Percentiles rank a stretch among this genome's conserved stretches.
phyloP scores from a whole-genome alignment of 2,113 vertebrate genomes.

The Semicossyphus pulcher region DNA sequence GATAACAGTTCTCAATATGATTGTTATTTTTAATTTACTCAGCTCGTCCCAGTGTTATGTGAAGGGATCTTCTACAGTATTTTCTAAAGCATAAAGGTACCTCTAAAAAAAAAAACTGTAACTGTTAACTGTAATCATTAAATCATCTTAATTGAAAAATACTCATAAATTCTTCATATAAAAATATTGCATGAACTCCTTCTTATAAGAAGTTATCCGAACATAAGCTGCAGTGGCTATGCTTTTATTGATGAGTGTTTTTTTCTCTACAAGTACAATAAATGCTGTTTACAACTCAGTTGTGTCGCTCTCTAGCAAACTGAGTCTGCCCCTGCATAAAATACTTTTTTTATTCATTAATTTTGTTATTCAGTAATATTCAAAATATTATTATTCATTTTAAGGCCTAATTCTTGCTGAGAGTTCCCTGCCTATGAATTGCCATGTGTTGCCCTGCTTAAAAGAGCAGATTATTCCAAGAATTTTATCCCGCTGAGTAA shows the following conservation, averaged over 20 bases:
- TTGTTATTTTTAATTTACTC: no score
- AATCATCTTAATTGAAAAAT: no score
- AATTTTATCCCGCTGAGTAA: background rate
- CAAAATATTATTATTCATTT: background rate
- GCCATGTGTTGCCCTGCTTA: background rate
- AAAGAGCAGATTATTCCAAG: background rate
- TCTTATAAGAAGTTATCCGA: background rate
- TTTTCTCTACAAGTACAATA: background rate
- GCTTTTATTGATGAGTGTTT: background rate
- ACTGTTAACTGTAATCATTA: no score
- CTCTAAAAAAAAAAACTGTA: no score
- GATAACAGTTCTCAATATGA: no score
- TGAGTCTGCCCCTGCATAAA: background rate
- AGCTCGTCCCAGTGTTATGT: no score
- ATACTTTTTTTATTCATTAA: background rate
- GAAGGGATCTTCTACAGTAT: no score
- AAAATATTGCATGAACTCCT: background rate
- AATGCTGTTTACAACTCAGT: background rate
- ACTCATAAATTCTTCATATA: no score
- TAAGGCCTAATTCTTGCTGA: conserved; percentile 8
- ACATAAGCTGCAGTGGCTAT: background rate
- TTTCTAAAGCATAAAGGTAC: no score
- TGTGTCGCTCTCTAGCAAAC: conserved; percentile 1
- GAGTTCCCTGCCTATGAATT: background rate
- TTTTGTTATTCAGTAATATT: conserved; percentile 10